Evolutionary conservation across 2,888 invertebrate species (phyloP), one percentile per base, ranked within the genome.

Genomic region (Epistrophella euchroma): DNA sequence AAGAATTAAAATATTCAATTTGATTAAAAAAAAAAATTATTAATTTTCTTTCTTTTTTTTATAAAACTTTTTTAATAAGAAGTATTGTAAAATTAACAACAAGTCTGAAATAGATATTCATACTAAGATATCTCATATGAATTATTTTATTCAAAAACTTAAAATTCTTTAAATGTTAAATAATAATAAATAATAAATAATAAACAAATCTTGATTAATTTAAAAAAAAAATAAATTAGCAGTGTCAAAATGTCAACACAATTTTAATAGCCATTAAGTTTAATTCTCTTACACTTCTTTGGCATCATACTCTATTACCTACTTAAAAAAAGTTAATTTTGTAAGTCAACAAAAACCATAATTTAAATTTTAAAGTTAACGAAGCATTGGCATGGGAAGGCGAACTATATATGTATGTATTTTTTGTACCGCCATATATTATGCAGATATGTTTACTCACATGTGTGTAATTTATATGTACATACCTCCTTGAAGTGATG

Each of bases 401-500:
- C 13, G 1, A 15, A 35, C n/a, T 55, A 40, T 37, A 11, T 17
- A 22, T 37, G 13, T 22, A 40, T 13, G 0, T 28, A 4, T 28
- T 28, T 28, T 32, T 32, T 32, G 0, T 6, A 5, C 6, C 9
- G 9, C 9, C 9, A 32, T 32, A 32, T 32, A 7, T 4, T n/a
- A 11, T 60, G 37, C 22, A 40, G 17, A 56, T 47, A 68, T 28
- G 40, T 70, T 25, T 28, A 52, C 15, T n/a, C 25, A 3, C 25
- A 4, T 47, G 43, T 32, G 13, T 25, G 78, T 88, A 92, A 94
- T 93, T 93, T 47, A 50, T 32, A 15, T 25, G 78, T 88, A 92
- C 94, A 93, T 93, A 96, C 96, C 96, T 93, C 96, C 96, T 94
- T 96, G 95, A 79, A 95, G 92, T 82, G 96, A 95, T 88, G 96